Percentiles rank a stretch among this genome's conserved stretches.
These are phyloP conservation scores for Priocnemis perturbator DNA, from an alignment of 2,888 invertebrate species.

Conservation along the genomic window DNA sequence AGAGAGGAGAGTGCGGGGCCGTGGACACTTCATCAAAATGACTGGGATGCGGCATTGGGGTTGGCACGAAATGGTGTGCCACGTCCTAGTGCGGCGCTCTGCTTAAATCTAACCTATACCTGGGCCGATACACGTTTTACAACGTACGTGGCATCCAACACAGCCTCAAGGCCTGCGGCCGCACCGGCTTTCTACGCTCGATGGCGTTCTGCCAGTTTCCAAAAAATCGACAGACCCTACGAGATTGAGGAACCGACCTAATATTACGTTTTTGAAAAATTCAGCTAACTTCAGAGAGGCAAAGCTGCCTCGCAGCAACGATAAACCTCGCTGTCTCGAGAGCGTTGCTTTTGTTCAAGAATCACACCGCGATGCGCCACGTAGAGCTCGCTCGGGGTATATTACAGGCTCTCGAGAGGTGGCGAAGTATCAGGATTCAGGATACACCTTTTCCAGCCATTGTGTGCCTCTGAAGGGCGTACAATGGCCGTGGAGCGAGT, in stretches of 20 bases:
- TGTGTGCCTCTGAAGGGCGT: constrained; percentile 60
- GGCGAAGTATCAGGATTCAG: constrained; percentile 69
- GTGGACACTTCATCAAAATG: constrained; percentile 70
- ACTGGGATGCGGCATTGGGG: constrained; percentile 60
- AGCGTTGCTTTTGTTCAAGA: constrained; percentile 55
- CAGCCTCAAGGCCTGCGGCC: too few species aligned
- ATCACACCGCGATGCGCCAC: constrained; percentile 51
- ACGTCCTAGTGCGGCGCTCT: constrained; percentile 42
- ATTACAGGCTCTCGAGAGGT: constrained; percentile 56
- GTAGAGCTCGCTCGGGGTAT: constrained; percentile 48
- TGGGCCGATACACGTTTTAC: constrained; percentile 16
- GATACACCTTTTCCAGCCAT: constrained; percentile 69
- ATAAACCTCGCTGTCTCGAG: constrained; percentile 34
- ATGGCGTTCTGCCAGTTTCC: constrained; percentile 19
- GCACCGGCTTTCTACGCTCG: constrained; percentile 2
- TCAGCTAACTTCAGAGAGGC: too few species aligned
- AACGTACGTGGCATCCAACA: background rate
- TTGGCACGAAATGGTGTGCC: constrained; percentile 49
- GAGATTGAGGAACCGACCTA: too few species aligned
- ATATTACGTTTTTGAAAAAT: too few species aligned
- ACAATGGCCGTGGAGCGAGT: constrained; percentile 66
- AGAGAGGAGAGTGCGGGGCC: constrained; percentile 21
- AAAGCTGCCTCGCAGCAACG: background rate
- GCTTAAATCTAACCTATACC: constrained; percentile 44
- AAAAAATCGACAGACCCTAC: background rate